Base-by-base conservation (phyloP, 2,797 vertebrate genomes). In the Eleutherodactylus coqui region DNA sequence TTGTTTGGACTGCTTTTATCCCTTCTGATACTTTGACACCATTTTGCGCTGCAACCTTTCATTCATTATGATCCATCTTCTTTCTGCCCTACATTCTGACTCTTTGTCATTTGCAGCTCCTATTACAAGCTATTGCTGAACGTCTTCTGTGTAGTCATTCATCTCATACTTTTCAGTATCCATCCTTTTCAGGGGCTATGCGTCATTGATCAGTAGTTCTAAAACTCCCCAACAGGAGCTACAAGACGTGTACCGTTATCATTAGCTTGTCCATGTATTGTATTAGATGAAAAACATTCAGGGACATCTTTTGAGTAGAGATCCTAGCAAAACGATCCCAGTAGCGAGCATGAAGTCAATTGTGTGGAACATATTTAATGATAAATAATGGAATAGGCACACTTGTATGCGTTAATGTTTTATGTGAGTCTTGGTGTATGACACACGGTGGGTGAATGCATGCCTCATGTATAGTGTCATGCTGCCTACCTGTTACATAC, bases 401-500 rank as follows among this genome's bases (percentile, higher is more conserved):
- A 41, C n/a, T 83, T 83, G 81, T 73, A n/a, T 78, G 49, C 51
- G 19, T 78, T 55, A 78, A 78, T 78, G 49, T 78, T 78, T 78
- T 60, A 38, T 58, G 53, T 78, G 76, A 38, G 9, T 78, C 32
- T 27, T 75, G 19, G 49, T 16, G 49, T 69, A 45, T 83, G 81
- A 83, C 81, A 72, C 38, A 5, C 7, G n/a, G 69, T 83, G 81
- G 81, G 81, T 11, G 69, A 58, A 75, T 13, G 80, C 51, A n/a
- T 73, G 81, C 81, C 67, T 75, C 81, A 75, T 45, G 51, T 73
- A 82, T 82, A 69, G 64, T 19, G 45, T 82, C 80, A 58, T 24
- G 27, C 81, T 70, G 69, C 81, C 81, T 83, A 83, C 81, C 69
- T 83, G 47, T 45, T 70, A 83, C 81, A 83, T 82, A 70, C 47